Conservation (phyloP, 2,888 invertebrate species). For the Drosophila borborema region DNA sequence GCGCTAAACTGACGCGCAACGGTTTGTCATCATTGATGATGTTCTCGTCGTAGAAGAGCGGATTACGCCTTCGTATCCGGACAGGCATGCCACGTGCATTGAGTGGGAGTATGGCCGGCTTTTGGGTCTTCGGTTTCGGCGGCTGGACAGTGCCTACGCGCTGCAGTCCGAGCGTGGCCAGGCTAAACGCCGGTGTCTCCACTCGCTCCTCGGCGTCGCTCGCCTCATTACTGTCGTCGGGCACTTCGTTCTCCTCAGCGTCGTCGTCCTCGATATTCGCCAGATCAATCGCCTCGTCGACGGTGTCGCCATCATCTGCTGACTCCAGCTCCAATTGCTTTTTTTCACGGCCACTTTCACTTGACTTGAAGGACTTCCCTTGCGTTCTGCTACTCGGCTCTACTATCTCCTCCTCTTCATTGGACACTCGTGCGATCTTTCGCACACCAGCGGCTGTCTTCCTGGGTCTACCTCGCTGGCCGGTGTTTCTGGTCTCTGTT, state of each 20-base stretch:
- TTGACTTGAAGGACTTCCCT: constrained; percentile 12
- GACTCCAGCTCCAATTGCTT: constrained; percentile 28
- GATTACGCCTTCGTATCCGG: constrained; percentile 94
- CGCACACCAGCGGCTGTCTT: constrained; percentile 42
- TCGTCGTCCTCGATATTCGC: constrained; percentile 16
- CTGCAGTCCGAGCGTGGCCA: constrained; percentile 92
- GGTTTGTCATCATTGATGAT: constrained; percentile 93
- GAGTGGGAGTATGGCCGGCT: constrained; percentile 91
- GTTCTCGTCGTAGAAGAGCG: constrained; percentile 95
- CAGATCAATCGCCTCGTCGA: constrained; percentile 23
- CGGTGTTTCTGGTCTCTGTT: constrained; percentile 48
- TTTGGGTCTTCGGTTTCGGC: constrained; percentile 88
- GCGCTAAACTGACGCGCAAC: constrained; percentile 87
- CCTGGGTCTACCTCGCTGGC: constrained; percentile 40
- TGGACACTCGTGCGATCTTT: constrained; percentile 21
- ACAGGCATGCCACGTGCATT: constrained; percentile 96
- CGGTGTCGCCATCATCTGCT: constrained; percentile 5
- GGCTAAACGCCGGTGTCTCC: constrained; percentile 90
- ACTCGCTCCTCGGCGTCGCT: constrained; percentile 88
- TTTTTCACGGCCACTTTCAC: constrained; percentile 24
- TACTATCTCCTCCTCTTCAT: constrained; percentile 35
- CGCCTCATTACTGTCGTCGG: constrained; percentile 52
- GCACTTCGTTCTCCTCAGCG: constrained; percentile 4
- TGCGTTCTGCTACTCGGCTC: constrained; percentile 14
- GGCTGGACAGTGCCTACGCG: constrained; percentile 92